Evolutionary conservation across 1,140 invertebrate genomes (phyloP).

Genomic region (Vanessa tameamea): DNA sequence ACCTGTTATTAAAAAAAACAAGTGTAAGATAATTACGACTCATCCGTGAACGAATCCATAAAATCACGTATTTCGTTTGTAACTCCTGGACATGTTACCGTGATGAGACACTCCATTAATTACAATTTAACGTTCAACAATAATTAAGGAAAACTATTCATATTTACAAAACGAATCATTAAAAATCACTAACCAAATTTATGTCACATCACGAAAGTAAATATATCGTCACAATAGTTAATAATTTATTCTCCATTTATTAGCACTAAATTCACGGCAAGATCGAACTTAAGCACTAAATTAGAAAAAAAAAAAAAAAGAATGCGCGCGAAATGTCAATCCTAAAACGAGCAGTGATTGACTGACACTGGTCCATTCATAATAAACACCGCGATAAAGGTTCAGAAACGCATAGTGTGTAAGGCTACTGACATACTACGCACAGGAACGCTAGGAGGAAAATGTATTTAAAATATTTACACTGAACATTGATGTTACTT

Average conservation of each 20-base stretch:
- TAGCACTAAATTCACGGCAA: background rate
- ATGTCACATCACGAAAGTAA: background rate
- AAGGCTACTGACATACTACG: slow-evolving; percentile 40
- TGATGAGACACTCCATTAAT: background rate
- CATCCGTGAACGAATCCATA: slow-evolving; percentile 8
- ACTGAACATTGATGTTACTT: background rate
- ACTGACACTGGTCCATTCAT: slow-evolving; percentile 54
- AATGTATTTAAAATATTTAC: background rate
- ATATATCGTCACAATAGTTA: background rate
- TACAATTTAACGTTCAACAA: background rate
- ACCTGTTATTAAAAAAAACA: background rate
- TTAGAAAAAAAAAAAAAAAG: slow-evolving; percentile 26
- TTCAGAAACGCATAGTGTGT: slow-evolving; percentile 48
- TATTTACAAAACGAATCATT: background rate
- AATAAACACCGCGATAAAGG: slow-evolving; percentile 50
- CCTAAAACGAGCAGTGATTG: slow-evolving; percentile 43
- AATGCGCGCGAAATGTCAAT: slow-evolving; percentile 41
- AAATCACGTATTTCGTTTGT: slow-evolving; percentile 15
- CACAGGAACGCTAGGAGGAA: slow-evolving; percentile 6
- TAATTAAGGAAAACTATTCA: background rate
- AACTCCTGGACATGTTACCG: background rate
- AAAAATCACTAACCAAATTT: slow-evolving; percentile 16
- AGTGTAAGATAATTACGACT: slow-evolving; percentile 1
- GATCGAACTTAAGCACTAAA: background rate
- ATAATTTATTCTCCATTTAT: background rate